phyloP scores from a whole-genome alignment of 2,888 invertebrate genomes.

The Hirtodrosophila duncani region DNA sequence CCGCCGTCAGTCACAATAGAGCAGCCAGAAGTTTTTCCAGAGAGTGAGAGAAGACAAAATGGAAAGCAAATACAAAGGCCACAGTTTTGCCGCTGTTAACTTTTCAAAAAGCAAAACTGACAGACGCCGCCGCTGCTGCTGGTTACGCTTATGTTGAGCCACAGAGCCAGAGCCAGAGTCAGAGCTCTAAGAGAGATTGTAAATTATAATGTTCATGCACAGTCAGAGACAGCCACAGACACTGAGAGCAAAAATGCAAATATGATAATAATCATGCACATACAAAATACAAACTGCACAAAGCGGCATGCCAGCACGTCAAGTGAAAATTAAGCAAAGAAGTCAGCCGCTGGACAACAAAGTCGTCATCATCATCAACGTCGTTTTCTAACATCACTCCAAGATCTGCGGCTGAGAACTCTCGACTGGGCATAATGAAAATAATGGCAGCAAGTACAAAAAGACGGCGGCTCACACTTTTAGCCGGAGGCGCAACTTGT shows the following conservation, averaged over 20 bases:
- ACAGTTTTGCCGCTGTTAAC: slow-evolving; percentile 41
- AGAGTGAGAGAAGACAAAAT: slow-evolving; percentile 19
- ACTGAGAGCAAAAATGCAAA: slow-evolving; percentile 50
- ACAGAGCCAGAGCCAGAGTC: too few species aligned
- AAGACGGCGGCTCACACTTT: slow-evolving; percentile 2
- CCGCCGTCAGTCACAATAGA: slow-evolving; percentile 21
- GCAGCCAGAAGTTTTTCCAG: slow-evolving; percentile 10
- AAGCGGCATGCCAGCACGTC: slow-evolving; percentile 54
- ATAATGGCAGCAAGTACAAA: slow-evolving; percentile 44
- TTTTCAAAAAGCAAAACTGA: slow-evolving; percentile 31
- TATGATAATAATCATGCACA: slow-evolving; percentile 64
- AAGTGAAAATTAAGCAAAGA: slow-evolving; percentile 63
- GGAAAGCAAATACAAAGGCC: slow-evolving; percentile 36
- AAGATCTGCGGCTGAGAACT: slow-evolving; percentile 22
- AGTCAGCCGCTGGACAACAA: slow-evolving; percentile 10
- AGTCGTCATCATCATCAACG: slow-evolving; percentile 4
- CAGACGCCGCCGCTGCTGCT: slow-evolving; percentile 30
- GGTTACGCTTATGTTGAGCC: slow-evolving; percentile 38
- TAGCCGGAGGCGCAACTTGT: slow-evolving; percentile 11
- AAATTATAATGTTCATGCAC: slow-evolving; percentile 18
- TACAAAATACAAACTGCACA: slow-evolving; percentile 33
- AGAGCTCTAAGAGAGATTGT: too few species aligned
- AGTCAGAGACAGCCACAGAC: neutral
- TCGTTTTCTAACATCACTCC: slow-evolving; percentile 31
- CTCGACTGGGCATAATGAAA: slow-evolving; percentile 53